These are phyloP conservation scores for Hedychridium roseum DNA, from an alignment of 2,888 invertebrate species.

Conservation along the genomic window DNA sequence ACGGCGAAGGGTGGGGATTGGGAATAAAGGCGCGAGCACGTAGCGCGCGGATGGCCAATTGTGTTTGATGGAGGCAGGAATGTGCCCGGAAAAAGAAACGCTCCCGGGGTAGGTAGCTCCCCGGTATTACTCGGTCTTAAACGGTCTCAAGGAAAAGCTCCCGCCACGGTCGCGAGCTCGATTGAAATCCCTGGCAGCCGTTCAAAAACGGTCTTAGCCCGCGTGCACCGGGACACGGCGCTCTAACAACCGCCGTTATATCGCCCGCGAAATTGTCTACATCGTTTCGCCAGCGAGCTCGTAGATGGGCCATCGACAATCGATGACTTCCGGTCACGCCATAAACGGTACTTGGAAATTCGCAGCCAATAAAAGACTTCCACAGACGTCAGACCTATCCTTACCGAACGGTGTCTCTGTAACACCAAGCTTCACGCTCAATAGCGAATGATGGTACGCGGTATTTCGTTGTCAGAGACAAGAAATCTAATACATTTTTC, in stretches of 20 bases:
- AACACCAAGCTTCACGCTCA: too few relatives aligned
- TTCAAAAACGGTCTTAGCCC: conserved; percentile 48
- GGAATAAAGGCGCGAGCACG: conserved; percentile 11
- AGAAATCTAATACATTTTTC: too few relatives aligned
- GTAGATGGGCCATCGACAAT: too few relatives aligned
- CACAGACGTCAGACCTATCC: too few relatives aligned
- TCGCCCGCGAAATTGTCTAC: conserved; percentile 12
- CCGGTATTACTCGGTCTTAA: conserved; percentile 36
- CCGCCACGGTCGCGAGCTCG: conserved; percentile 38
- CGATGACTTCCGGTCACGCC: too few relatives aligned
- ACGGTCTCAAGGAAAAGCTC: conserved; percentile 36
- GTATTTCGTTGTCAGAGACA: too few relatives aligned
- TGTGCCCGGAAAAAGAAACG: conserved; percentile 8
- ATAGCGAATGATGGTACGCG: too few relatives aligned
- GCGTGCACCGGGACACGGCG: too few relatives aligned
- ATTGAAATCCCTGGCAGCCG: conserved; percentile 57
- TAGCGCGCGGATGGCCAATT: conserved; percentile 10
- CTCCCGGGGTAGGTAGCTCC: conserved; percentile 5
- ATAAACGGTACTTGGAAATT: too few relatives aligned
- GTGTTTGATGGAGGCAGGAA: conserved; percentile 6
- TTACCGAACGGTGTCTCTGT: too few relatives aligned
- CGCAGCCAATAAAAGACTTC: too few relatives aligned
- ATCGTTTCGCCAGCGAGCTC: too few relatives aligned
- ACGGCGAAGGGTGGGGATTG: neutral
- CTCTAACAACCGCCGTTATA: conserved; percentile 13